Evolutionary conservation across 2,113 vertebrate species (phyloP).

Genomic region (Corythaeola cristata): DNA sequence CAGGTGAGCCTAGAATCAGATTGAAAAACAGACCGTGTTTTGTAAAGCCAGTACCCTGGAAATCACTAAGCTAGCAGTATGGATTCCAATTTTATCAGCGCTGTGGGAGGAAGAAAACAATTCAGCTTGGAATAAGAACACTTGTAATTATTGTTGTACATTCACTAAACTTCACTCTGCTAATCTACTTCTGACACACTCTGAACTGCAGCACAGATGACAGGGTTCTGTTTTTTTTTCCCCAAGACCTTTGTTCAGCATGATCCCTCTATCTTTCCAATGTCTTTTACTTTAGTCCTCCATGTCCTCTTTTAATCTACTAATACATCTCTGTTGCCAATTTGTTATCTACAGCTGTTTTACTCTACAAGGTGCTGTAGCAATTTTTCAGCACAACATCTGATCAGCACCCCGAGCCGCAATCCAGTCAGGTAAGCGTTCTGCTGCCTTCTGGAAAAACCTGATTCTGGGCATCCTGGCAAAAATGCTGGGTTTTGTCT

Average conservation of each 20-base stretch:
- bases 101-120: not conserved
- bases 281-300: not conserved
- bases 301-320: not conserved
- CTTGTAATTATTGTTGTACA: not conserved
- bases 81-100: not conserved
- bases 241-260: not conserved
- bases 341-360: not conserved
- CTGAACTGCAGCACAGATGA: not conserved
- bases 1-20: constrained; percentile 83
- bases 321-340: not conserved
- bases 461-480: not conserved
- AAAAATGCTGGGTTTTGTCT: not conserved
- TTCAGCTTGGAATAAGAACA: not conserved
- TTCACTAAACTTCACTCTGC: not conserved
- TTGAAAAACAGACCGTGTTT: not conserved
- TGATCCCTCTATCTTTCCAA: not conserved
- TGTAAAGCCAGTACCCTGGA: not conserved
- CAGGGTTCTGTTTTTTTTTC: not conserved
- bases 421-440: not conserved
- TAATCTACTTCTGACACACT: not conserved
- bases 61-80: not conserved
- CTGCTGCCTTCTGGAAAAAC: not conserved
- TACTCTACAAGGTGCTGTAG: not conserved
- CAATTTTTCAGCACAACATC: not conserved
- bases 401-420: constrained; percentile 7